These are phyloP conservation scores for Amblyjoppa fuscipennis DNA, from an alignment of 2,888 invertebrate species.

Conservation along the genomic window DNA sequence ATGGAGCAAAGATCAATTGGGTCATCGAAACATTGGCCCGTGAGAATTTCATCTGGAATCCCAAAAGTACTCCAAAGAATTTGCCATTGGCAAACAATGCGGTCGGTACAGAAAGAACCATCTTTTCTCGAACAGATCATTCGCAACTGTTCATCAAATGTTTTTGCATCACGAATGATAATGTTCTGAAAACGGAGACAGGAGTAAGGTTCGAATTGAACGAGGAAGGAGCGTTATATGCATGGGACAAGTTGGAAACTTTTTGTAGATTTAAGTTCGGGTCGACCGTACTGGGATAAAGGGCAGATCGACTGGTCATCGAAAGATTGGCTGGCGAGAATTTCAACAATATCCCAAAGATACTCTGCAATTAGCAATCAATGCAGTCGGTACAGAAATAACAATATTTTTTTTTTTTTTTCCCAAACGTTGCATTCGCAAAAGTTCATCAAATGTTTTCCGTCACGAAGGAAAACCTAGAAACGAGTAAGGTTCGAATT, in stretches of 20 bases:
- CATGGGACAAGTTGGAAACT: no score
- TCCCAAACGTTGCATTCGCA: no score
- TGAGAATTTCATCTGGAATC: background rate
- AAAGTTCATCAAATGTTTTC: background rate
- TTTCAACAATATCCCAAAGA: no score
- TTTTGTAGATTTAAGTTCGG: no score
- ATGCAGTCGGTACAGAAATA: no score
- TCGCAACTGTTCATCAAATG: background rate
- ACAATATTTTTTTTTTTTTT: no score
- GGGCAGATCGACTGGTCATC: no score
- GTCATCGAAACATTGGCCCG: background rate
- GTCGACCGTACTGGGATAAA: no score
- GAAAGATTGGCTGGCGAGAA: no score
- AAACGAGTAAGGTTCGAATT: background rate
- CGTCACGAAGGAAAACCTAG: background rate
- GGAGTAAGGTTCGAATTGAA: background rate
- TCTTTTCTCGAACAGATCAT: background rate
- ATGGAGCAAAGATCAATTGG: background rate
- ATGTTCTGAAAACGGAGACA: slow-evolving; percentile 1
- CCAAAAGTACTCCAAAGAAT: background rate
- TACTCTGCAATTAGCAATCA: no score
- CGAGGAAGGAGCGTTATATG: background rate
- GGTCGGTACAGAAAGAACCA: background rate
- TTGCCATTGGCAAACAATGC: background rate
- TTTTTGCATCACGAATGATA: background rate